Evolutionary conservation across 2,797 vertebrate genomes (phyloP).

Genomic region (Eulemur albifrons): DNA sequence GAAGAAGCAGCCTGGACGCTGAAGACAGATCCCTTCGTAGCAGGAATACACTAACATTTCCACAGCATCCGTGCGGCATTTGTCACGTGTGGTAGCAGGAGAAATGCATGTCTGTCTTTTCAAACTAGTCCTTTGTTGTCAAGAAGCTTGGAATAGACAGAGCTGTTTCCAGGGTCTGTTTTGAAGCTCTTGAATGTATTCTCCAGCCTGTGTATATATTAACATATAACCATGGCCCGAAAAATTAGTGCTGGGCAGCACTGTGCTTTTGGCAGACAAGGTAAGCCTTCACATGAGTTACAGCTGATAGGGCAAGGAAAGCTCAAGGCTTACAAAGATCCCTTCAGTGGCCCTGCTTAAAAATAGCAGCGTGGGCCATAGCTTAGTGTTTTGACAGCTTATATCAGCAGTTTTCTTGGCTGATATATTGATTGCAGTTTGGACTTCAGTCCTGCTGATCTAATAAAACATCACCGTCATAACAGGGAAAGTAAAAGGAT

Average conservation of each 20-base stretch:
- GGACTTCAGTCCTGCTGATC: constrained; percentile 73
- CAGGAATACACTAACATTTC: not conserved
- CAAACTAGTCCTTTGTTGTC: not conserved
- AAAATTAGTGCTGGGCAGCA: constrained; percentile 48
- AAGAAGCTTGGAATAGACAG: not conserved
- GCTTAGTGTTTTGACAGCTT: constrained; percentile 80
- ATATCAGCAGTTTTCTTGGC: constrained; percentile 75
- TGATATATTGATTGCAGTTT: constrained; percentile 81
- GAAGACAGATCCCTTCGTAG: not conserved
- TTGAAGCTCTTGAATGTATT: not conserved
- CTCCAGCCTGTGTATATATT: not conserved
- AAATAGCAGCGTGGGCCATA: constrained; percentile 62
- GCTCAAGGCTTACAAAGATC: not conserved
- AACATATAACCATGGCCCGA: not conserved
- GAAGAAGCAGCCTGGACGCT: not conserved
- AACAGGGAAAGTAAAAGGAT: constrained; percentile 53
- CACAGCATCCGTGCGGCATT: not conserved
- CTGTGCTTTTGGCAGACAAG: constrained; percentile 39
- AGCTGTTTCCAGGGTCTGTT: not conserved
- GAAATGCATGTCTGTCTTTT: not conserved
- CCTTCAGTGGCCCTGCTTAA: constrained; percentile 51
- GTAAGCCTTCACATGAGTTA: constrained; percentile 38
- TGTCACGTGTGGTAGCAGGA: not conserved
- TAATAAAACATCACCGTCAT: constrained; percentile 76
- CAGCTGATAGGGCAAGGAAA: not conserved